Evolutionary conservation across 2,888 invertebrate genomes (phyloP).

Genomic region (Synanthedon formicaeformis): DNA sequence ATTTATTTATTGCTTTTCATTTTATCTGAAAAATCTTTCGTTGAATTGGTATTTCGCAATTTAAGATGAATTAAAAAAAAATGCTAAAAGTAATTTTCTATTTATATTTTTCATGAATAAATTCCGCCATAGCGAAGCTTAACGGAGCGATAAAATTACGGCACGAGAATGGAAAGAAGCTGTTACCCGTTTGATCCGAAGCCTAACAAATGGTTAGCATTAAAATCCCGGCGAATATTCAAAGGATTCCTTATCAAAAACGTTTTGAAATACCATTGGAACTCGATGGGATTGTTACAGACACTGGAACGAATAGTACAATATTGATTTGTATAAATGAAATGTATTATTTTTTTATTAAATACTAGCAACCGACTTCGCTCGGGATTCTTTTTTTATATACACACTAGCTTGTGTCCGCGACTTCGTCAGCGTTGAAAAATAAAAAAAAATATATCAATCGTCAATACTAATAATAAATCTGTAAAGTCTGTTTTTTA

Average conservation of each 20-base stretch:
- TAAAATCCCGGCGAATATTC: slow-evolving; percentile 5
- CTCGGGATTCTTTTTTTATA: not conserved
- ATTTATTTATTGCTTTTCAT: no score
- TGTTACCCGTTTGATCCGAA: slow-evolving; percentile 9
- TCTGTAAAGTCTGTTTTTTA: no score
- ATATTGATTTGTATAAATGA: no score
- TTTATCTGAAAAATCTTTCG: no score
- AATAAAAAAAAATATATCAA: no score
- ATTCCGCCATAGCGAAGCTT: not conserved
- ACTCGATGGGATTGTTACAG: no score
- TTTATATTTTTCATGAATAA: not conserved
- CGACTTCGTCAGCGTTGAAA: no score
- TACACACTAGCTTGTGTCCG: no score
- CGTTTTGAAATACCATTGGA: not conserved
- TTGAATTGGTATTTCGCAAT: no score
- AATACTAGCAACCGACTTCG: not conserved
- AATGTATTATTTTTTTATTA: not conserved
- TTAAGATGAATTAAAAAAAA: not conserved
- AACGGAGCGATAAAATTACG: slow-evolving; percentile 16
- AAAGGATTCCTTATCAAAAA: not conserved
- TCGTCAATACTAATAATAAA: no score
- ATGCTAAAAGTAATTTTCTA: not conserved
- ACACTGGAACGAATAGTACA: no score
- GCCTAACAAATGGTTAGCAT: slow-evolving; percentile 14
- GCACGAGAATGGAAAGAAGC: slow-evolving; percentile 14